phyloP scores from a whole-genome alignment of 2,888 invertebrate genomes.

The Drosophila quinaria region DNA sequence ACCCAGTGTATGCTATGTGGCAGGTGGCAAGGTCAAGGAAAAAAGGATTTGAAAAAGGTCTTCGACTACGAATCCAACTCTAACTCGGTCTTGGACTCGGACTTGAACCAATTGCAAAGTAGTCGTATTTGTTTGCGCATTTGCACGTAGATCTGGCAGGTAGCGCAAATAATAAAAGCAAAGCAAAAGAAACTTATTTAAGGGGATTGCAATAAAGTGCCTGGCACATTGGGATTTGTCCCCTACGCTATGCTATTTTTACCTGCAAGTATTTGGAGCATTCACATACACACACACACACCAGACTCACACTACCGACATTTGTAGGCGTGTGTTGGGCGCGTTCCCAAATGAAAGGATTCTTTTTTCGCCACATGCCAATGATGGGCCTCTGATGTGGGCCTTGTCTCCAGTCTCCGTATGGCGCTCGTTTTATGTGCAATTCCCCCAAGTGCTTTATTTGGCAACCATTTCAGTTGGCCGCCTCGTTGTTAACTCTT shows the following conservation, averaged over 20 bases:
- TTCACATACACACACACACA: constrained; percentile 9
- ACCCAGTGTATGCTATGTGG: constrained; percentile 30
- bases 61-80: constrained; percentile 12
- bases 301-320: constrained; percentile 18
- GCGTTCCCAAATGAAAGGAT: constrained; percentile 76
- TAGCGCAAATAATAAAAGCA: constrained; percentile 45
- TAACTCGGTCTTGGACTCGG: constrained; percentile 1
- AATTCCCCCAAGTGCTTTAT: constrained; percentile 81
- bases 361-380: constrained; percentile 72
- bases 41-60: constrained; percentile 50
- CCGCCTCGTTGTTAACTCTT: constrained; percentile 74
- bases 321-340: background rate
- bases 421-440: constrained; percentile 68
- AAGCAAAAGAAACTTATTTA: constrained; percentile 70
- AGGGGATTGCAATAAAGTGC: constrained; percentile 82
- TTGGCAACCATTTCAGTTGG: constrained; percentile 68
- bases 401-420: constrained; percentile 7
- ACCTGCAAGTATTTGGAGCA: constrained; percentile 71
- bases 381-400: constrained; percentile 64
- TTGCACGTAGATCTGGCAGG: constrained; percentile 59
- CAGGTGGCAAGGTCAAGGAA: constrained; percentile 45
- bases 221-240: constrained; percentile 80
- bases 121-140: constrained; percentile 67
- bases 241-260: constrained; percentile 51
- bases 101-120: constrained; percentile 25